Base-by-base conservation (phyloP, 2,888 invertebrate genomes). In the Agrochola litura region DNA sequence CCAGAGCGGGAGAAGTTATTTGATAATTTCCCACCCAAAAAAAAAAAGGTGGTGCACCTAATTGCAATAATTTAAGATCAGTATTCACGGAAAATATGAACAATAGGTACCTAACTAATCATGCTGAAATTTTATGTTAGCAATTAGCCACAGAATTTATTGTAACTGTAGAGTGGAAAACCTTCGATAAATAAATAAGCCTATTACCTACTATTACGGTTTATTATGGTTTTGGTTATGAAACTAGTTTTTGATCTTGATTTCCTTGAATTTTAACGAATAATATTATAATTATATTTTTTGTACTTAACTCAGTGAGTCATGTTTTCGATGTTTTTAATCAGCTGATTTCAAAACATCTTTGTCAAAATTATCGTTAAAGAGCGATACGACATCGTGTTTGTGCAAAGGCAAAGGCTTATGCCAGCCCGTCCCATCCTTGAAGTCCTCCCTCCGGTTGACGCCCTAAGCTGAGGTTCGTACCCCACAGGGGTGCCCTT, bases 111-210 rank as follows among this genome's bases (percentile, higher is more conserved):
- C 1, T 19, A 43, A 54, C 22, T 52, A 66, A 54, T 52, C 14
- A 14, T 37, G 16, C n/a, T 46, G 19, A 60, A 58, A 46, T 69
- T 37, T 41, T 49, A 60, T 70, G 37, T 37, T 22, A 10, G 58
- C 49, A 25, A 73, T 74, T 74, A 19, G 49, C 2, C 6, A 58
- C 46, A 49, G n/a, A 68, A 56, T 30, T 19, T 25, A 52, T 70
- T 49, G 70, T 41, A 49, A 25, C 14, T 73, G 37, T n/a, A 69
- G 12, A 46, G 8, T 37, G 46, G 56, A 73, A 46, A 49, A 71
- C 37, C 37, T 37, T 37, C 37, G 37, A 37, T 37, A 37, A 37
- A 37, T 37, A 37, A 37, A 37, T 37, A 37, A 5, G 19, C 19
- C 41, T 22, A n/a, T 16, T 30, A n/a, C n/a, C n/a, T n/a, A 52